These are phyloP conservation scores for Idaea biselata DNA, from an alignment of 2,888 invertebrate species.

Conservation along the genomic window DNA sequence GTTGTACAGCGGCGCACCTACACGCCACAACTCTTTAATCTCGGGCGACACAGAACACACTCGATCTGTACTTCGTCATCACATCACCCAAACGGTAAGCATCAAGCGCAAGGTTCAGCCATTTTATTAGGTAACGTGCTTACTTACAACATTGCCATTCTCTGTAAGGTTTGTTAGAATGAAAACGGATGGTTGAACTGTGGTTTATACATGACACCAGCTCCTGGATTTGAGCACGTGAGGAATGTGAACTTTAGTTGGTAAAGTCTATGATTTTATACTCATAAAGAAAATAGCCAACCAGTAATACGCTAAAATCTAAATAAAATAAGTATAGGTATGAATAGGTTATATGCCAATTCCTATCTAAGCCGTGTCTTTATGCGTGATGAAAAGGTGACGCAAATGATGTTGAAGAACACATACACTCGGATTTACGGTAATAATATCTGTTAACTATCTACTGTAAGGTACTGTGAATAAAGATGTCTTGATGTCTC, in stretches of 20 bases:
- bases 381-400: not conserved
- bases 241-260: not conserved
- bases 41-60: constrained; percentile 56
- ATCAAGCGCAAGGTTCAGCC: constrained; percentile 5
- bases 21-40: constrained; percentile 60
- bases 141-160: not conserved
- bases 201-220: not conserved
- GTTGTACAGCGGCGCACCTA: constrained; percentile 87
- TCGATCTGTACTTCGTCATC: constrained; percentile 62
- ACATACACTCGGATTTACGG: constrained; percentile 59
- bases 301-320: not conserved
- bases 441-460: constrained; percentile 32
- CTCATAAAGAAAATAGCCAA: not conserved
- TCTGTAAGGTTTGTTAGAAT: not conserved
- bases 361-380: not conserved
- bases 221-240: not conserved
- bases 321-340: not conserved
- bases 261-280: not conserved
- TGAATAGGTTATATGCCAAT: not conserved
- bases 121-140: not conserved
- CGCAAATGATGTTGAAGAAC: constrained; percentile 46
- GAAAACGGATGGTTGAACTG: not conserved
- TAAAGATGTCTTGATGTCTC: constrained; percentile 56
- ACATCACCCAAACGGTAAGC: constrained; percentile 48
- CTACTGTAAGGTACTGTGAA: constrained; percentile 50